Evolutionary conservation across 2,888 invertebrate genomes (phyloP), one percentile per base, ranked within the genome.

Genomic region (Andricus quercusramuli): DNA sequence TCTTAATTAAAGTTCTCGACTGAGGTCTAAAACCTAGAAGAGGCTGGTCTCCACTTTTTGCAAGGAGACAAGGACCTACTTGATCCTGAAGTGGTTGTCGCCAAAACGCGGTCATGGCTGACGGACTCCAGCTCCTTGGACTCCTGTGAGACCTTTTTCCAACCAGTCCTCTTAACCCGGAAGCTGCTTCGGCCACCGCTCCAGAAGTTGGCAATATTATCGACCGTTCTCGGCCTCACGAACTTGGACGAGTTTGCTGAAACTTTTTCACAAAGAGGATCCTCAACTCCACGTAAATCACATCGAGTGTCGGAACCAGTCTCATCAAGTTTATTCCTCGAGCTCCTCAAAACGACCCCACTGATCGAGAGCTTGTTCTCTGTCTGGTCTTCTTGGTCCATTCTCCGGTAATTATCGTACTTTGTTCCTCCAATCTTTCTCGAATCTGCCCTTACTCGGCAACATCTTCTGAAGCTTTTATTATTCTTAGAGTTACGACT

Each of bases 151-250:
- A 78, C 78, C 83, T 88, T 89, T 81, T 89, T 90, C 51, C 85
- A 83, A 4, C 80, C 81, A 13, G 81, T 79, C 15, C 86, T 82
- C 15, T 89, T 89, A 80, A 65, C 85, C 8, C 88, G 88, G 66
- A 89, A 89, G 76, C 89, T 88, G 56, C 83, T 84, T 13, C 89
- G 86, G 29, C 80, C 82, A 41, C 82, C 86, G 37, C 80, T 83
- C 90, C 87, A 89, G 66, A 90, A 89, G 32, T 83, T 89, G 25
- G 89, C 80, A 17, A 89, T 83, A 80, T 90, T 90, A 32, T 91
- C 90, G 56, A 88, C 88, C 4, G 82, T 81, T 0, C 88, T 56
- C 17, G 79, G 77, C 15, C 77, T 80, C 41, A 80, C 51, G 13
- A 79, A 79, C 78, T 78, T 82, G 9, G 78, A 65, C 5, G 25